These are phyloP conservation scores for Mesorhabditis belari DNA, from an alignment of 2,888 invertebrate species.

Conservation along the genomic window DNA sequence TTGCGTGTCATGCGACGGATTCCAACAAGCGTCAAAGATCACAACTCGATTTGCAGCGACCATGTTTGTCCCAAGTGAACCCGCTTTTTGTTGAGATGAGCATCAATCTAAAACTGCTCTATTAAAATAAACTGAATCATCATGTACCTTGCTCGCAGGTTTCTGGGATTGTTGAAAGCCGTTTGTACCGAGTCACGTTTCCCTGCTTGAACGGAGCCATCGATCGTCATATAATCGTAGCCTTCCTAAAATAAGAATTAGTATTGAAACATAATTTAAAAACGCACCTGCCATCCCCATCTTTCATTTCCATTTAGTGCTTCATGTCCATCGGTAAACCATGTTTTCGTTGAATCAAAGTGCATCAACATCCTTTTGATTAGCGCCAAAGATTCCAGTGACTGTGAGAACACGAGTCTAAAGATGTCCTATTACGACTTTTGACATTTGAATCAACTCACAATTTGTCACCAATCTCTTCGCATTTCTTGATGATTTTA, in stretches of 20 bases:
- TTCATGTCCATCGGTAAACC: conserved; percentile 55
- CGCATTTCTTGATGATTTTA: conserved; percentile 74
- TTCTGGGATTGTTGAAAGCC: conserved; percentile 76
- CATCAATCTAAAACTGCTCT: conserved; percentile 28
- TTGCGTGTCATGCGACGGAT: conserved; percentile 95
- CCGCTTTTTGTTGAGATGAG: conserved; percentile 92
- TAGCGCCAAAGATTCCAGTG: conserved; percentile 80
- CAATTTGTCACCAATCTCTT: conserved; percentile 92
- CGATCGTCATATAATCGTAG: conserved; percentile 68
- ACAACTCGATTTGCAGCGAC: conserved; percentile 93
- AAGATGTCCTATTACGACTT: too few relatives aligned
- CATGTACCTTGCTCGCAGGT: conserved; percentile 64
- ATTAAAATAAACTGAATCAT: neutral
- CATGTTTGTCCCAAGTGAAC: conserved; percentile 92
- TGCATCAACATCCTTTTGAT: conserved; percentile 79
- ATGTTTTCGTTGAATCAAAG: conserved; percentile 62
- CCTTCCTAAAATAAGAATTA: too few relatives aligned
- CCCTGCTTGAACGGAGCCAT: conserved; percentile 81
- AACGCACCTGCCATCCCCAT: conserved; percentile 72
- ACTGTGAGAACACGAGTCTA: conserved; percentile 90
- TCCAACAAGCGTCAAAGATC: conserved; percentile 98
- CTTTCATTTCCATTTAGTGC: conserved; percentile 29
- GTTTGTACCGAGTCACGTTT: conserved; percentile 78
- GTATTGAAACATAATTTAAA: too few relatives aligned
- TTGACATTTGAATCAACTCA: too few relatives aligned